Conservation (phyloP, 2,888 invertebrate species). For the Erebia ligea region DNA sequence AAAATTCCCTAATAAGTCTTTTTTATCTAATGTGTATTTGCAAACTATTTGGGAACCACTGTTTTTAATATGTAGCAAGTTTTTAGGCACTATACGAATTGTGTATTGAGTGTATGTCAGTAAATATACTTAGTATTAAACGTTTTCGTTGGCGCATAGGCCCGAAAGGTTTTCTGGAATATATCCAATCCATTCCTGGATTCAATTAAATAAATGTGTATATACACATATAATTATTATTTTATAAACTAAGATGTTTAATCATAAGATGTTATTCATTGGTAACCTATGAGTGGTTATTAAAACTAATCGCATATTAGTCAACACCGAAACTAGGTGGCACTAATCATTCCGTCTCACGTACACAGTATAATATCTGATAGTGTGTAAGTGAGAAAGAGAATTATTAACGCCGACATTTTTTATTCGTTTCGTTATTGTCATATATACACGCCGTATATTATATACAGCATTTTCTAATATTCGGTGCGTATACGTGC, state of each 20-base stretch:
- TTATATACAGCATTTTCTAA: too few species aligned
- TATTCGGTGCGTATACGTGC: too few species aligned
- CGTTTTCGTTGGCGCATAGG: constrained; percentile 7
- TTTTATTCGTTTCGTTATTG: too few species aligned
- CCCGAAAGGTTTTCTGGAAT: constrained; percentile 23
- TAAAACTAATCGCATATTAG: background rate
- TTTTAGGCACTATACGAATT: background rate
- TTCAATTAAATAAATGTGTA: constrained; percentile 13
- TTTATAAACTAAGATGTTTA: constrained; percentile 26
- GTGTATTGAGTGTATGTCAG: background rate
- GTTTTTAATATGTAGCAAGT: background rate
- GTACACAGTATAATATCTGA: too few species aligned
- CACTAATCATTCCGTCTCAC: too few species aligned
- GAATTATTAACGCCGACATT: too few species aligned
- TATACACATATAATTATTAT: background rate
- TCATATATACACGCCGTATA: too few species aligned
- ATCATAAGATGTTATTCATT: constrained; percentile 17
- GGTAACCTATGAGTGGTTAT: too few species aligned
- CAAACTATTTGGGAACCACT: background rate
- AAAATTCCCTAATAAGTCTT: background rate
- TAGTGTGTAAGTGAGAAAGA: too few species aligned
- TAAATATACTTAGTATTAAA: constrained; percentile 6
- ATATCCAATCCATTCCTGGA: constrained; percentile 27
- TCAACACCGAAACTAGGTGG: background rate
- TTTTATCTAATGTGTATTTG: background rate